Evolutionary conservation across 1,140 invertebrate genomes (phyloP), one percentile per base, ranked within the genome.

Genomic region (Apocrypta bakeri): DNA sequence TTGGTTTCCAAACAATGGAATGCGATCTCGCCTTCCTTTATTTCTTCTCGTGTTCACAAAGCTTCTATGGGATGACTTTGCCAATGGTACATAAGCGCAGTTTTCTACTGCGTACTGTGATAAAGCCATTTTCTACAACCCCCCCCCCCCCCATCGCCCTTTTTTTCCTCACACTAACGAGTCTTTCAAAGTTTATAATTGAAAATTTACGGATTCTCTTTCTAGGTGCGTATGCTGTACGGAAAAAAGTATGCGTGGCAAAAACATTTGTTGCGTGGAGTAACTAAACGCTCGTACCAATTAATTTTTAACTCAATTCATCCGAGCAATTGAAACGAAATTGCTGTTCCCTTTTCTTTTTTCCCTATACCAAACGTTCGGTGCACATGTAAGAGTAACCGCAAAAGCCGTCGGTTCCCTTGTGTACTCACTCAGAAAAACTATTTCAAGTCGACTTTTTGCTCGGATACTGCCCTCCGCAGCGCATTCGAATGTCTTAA

Each of bases 241-340:
- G 33, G 33, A 37, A 37, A 37, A 37, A 37, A n/a, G n/a, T n/a
- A n/a, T n/a, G n/a, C n/a, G n/a, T n/a, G n/a, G n/a, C n/a, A n/a
- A n/a, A n/a, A n/a, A n/a, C n/a, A n/a, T n/a, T n/a, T n/a, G 33
- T 37, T 9, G 33, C 33, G 33, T 14, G 56, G 56, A 3, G 14
- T 12, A 8, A 71, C 11, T 12, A 14, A 73, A 25, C 6, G n/a
- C 7, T 40, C 24, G 1, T 2, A 21, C 14, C 71, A 73, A 61
- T 74, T 74, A 74, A 61, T 29, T 74, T 74, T 56, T 27, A 61
- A 56, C 71, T 48, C 71, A 9, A 74, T 21, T 56, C 72, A 17
- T 17, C 2, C 27, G 27, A 74, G 25, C 12, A 74, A 74, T 56
- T 74, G 42, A 27, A 61, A 27, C 48, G 14, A 8, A 74, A 61